Evolutionary conservation across 1,140 invertebrate genomes (phyloP), one percentile per base, ranked within the genome.

Genomic region (Nebria ingens): DNA sequence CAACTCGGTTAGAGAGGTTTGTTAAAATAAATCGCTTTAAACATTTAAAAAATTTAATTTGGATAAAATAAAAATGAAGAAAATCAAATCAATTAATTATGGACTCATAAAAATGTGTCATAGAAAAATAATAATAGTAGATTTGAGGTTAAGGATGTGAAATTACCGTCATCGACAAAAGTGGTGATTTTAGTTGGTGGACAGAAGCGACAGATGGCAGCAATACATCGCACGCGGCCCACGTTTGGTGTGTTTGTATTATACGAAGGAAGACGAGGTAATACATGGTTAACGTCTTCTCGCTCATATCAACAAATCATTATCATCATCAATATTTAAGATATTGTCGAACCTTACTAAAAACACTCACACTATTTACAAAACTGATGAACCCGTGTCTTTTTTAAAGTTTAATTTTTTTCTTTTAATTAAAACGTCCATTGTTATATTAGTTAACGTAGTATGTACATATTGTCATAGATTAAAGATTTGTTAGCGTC

Each of bases 391-490:
- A 45, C 40, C 40, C 40, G 40, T 45, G 40, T 45, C 40, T 45
- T 45, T 45, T 45, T 45, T 29, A 6, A 6, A 29, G 4, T 29
- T 29, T 29, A 6, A 29, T 6, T 6, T 45, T 45, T 11, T 12
- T 45, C 9, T 45, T 45, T 45, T 17, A 45, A 9, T 45, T 45
- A 11, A 45, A 45, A 45, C 9, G 40, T 45, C 40, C 40, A 45
- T 45, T 45, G 40, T 45, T 45, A 45, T 45, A 45, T 45, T 45
- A 45, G 40, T 45, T 45, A 45, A 45, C 40, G 40, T 45, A 45
- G 55, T 71, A 71, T 70, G 66, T 70, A 71, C 69, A 71, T 71
- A 71, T 71, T 71, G 69, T 71, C 69, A 68, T 70, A 66, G 61
- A 60, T 53, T 53, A 21, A 53, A 53, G 52, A 53, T 53, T 53